A percentile compares a stretch with the other conserved stretches of the same genome.
Evolutionary conservation across 1,140 invertebrate species (phyloP).

Genomic region (Eciton burchellii): DNA sequence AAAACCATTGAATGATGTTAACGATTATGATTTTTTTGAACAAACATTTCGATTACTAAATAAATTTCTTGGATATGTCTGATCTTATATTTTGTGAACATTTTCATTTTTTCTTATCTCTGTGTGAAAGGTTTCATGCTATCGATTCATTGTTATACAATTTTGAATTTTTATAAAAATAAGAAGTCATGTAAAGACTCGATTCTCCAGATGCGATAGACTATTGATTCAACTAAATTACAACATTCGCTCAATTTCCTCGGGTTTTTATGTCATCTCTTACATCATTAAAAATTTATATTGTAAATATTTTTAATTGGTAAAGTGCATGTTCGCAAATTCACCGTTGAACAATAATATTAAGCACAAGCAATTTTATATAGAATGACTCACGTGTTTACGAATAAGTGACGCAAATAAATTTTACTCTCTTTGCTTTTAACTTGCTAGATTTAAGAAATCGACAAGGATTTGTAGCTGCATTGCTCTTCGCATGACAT

Average conservation of each 20-base stretch:
- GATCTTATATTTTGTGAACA: not conserved
- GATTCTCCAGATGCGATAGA: not conserved
- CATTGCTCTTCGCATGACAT: not conserved
- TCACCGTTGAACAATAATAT: conserved; percentile 17
- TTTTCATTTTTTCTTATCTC: not conserved
- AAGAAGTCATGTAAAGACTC: not conserved
- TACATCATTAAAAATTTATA: not conserved
- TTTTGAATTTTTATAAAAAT: not conserved
- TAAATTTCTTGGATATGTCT: not conserved
- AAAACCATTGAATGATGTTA: conserved; percentile 2
- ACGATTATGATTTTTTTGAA: not conserved
- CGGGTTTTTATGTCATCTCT: not conserved
- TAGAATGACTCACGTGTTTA: not conserved
- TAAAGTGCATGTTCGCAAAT: not conserved
- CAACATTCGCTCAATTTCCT: conserved; percentile 8
- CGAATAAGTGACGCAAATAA: not conserved
- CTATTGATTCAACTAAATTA: not conserved
- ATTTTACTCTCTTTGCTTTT: not conserved
- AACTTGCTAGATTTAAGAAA: not conserved
- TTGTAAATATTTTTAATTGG: not conserved
- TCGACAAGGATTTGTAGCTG: not conserved
- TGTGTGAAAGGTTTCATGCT: not conserved
- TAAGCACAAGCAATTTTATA: conserved; percentile 1
- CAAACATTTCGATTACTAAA: not conserved
- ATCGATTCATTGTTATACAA: not conserved